A percentile compares a stretch with the other conserved stretches of the same genome.
These are phyloP conservation scores for Gallinago stenura DNA, from an alignment of 2,797 vertebrate genomes.

Conservation along the genomic window DNA sequence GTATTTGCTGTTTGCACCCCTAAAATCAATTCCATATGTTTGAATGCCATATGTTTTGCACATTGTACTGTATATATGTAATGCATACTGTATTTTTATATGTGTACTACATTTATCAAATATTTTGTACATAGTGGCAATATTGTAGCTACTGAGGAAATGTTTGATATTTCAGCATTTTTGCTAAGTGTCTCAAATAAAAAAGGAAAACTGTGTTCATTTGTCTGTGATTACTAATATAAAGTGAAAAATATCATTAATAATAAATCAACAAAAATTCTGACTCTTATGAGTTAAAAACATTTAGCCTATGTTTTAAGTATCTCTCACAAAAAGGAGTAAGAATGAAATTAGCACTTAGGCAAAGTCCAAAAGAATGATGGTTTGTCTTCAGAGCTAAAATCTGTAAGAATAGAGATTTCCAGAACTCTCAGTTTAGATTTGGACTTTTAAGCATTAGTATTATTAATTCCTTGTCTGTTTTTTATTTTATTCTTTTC, in stretches of 20 bases:
- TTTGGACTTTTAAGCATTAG: background rate
- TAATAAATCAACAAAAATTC: background rate
- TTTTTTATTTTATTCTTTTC: background rate
- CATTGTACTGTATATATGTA: constrained; percentile 99
- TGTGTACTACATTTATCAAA: constrained; percentile 91
- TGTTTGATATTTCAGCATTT: constrained; percentile 85
- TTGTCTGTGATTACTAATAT: background rate
- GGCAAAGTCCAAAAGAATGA: background rate
- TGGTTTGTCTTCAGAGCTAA: background rate
- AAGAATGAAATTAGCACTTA: background rate
- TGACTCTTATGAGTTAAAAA: background rate
- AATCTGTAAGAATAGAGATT: background rate
- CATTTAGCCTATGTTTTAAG: background rate
- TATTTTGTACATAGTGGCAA: constrained; percentile 94
- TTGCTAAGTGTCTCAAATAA: constrained; percentile 93
- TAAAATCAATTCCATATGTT: constrained; percentile 83
- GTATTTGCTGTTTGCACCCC: constrained; percentile 87
- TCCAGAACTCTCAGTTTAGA: background rate
- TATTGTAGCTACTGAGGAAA: constrained; percentile 84
- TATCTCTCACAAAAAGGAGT: background rate
- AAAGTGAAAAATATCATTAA: background rate
- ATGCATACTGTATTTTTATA: constrained; percentile 96
- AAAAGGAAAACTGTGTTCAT: constrained; percentile 85
- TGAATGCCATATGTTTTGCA: constrained; percentile 97
- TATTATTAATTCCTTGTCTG: background rate